These are phyloP conservation scores for Drosophila lutescens DNA, from an alignment of 2,888 invertebrate species.

Conservation along the genomic window DNA sequence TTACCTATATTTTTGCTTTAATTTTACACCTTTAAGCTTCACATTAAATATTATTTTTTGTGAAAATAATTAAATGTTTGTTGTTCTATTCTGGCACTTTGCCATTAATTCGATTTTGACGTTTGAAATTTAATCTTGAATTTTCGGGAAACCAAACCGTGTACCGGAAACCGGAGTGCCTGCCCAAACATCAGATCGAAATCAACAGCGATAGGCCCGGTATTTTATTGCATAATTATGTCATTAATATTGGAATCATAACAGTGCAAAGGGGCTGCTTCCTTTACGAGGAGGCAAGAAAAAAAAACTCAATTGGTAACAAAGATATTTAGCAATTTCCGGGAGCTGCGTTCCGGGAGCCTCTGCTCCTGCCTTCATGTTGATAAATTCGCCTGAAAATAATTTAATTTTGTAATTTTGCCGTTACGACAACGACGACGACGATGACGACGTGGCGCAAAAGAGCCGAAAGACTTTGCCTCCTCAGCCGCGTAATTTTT, in stretches of 20 bases:
- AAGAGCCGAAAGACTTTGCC: constrained; percentile 20
- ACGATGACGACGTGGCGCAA: constrained; percentile 26
- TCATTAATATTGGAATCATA: constrained; percentile 73
- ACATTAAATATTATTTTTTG: no score
- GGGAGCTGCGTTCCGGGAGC: constrained; percentile 31
- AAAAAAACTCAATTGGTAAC: constrained; percentile 63
- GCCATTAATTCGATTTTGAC: background rate
- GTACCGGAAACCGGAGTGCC: background rate
- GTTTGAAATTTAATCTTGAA: constrained; percentile 6
- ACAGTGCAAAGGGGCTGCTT: constrained; percentile 22
- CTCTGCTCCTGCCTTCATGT: constrained; percentile 40
- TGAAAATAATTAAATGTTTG: background rate
- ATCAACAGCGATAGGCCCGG: constrained; percentile 35
- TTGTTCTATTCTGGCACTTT: background rate
- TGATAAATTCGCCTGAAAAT: constrained; percentile 75
- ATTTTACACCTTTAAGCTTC: no score
- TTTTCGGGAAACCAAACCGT: no score
- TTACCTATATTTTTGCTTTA: background rate
- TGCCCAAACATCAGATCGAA: constrained; percentile 32
- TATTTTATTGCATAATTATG: constrained; percentile 75
- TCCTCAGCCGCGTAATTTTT: constrained; percentile 72
- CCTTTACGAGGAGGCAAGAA: constrained; percentile 2
- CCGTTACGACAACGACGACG: constrained; percentile 47
- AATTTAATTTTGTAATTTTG: constrained; percentile 76
- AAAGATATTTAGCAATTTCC: constrained; percentile 77